phyloP scores from a whole-genome alignment of 2,888 invertebrate genomes.

The Mesodorylaimus sp. region DNA sequence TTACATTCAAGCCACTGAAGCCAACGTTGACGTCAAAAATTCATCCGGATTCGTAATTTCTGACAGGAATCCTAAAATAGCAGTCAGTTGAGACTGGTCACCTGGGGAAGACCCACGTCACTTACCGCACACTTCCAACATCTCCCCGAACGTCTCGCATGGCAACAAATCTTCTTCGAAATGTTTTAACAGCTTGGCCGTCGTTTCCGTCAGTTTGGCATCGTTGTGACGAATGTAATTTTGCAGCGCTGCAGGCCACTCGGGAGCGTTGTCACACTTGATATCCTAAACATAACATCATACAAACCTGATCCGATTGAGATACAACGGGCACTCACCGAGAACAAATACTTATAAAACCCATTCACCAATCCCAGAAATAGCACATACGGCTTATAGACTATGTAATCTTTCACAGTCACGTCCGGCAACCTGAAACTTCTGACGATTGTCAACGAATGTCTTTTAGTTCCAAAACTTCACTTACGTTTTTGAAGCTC shows the following conservation, averaged over 20 bases:
- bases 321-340: conserved; percentile 40
- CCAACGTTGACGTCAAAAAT: too few relatives aligned
- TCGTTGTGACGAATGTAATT: conserved; percentile 86
- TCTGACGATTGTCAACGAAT: background rate
- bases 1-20: too few relatives aligned
- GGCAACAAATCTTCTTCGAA: conserved; percentile 75
- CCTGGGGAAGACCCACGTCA: too few relatives aligned
- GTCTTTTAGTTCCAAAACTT: background rate
- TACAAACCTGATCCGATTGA: background rate
- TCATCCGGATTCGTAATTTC: too few relatives aligned
- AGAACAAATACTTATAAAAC: conserved; percentile 65
- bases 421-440: background rate
- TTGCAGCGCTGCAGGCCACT: conserved; percentile 72
- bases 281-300: conserved; percentile 10
- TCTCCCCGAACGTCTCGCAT: conserved; percentile 71
- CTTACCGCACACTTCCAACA: conserved; percentile 71
- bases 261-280: conserved; percentile 37
- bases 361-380: conserved; percentile 67
- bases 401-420: conserved; percentile 13
- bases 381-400: conserved; percentile 33
- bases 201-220: conserved; percentile 65
- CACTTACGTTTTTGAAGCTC: conserved; percentile 22
- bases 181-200: conserved; percentile 57
- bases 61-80: too few relatives aligned
- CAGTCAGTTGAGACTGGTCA: too few relatives aligned